A percentile compares a stretch with the other conserved stretches of the same genome.
These are phyloP conservation scores for Polyommatus icarus DNA, from an alignment of 2,888 invertebrate genomes.

Conservation along the genomic window DNA sequence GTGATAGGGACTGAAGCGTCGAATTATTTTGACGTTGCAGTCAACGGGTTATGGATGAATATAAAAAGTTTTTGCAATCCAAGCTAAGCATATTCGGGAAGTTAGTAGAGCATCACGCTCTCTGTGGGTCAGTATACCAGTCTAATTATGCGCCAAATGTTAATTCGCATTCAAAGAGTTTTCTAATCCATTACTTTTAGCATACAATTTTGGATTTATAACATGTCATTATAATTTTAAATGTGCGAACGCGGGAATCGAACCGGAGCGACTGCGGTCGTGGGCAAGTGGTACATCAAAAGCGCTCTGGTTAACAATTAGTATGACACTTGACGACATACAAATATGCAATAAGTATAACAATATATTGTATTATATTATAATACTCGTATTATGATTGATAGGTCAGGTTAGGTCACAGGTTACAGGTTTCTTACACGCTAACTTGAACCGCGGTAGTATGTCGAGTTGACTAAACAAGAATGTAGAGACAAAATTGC, in stretches of 20 bases:
- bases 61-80: neutral
- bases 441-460: neutral
- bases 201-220: conserved; percentile 1
- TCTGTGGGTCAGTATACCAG: conserved; percentile 1
- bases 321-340: neutral
- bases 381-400: neutral
- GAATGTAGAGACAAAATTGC: neutral
- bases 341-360: neutral
- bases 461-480: neutral
- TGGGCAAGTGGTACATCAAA: neutral
- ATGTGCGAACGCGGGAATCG: neutral
- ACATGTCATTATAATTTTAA: neutral
- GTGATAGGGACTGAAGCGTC: neutral
- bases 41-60: neutral
- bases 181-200: conserved; percentile 8
- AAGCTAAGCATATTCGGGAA: neutral
- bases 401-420: neutral
- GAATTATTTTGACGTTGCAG: neutral
- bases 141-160: neutral
- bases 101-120: neutral
- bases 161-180: conserved; percentile 17
- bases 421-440: neutral
- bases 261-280: conserved; percentile 1
- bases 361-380: neutral
- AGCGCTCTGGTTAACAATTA: neutral